Conservation (phyloP, 2,113 vertebrate genomes). For the Leptosomus discolor region DNA sequence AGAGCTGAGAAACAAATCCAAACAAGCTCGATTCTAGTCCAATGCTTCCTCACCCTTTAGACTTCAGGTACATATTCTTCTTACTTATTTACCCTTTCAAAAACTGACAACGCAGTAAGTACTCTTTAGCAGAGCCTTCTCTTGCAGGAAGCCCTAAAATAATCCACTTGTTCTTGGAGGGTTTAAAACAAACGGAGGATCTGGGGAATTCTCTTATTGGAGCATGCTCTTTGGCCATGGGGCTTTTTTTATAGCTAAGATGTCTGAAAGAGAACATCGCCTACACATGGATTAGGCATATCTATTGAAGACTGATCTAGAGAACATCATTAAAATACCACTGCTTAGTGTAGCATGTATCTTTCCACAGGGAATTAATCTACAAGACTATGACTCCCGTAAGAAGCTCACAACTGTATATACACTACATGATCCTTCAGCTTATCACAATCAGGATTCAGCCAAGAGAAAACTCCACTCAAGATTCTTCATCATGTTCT, state of each 20-base stretch:
- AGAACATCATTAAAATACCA: neutral
- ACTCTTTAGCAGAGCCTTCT: neutral
- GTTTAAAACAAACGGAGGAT: neutral
- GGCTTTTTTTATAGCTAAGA: neutral
- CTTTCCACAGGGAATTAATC: neutral
- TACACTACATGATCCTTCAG: neutral
- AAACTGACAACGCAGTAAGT: neutral
- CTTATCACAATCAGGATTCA: neutral
- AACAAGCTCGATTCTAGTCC: neutral
- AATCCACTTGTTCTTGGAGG: neutral
- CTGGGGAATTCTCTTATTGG: neutral
- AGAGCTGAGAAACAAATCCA: neutral
- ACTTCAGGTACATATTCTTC: neutral
- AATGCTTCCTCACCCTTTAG: neutral
- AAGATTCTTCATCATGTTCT: neutral
- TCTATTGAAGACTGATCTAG: neutral
- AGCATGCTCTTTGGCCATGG: fast-evolving
- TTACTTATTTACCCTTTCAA: neutral
- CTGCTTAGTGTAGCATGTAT: neutral
- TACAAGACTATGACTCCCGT: neutral
- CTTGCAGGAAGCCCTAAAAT: neutral
- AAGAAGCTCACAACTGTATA: neutral
- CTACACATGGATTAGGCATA: neutral
- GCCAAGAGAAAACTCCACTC: neutral
- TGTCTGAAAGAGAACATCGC: neutral